These are phyloP conservation scores for Polymixis lichenea DNA, from an alignment of 2,888 invertebrate species.

Conservation along the genomic window DNA sequence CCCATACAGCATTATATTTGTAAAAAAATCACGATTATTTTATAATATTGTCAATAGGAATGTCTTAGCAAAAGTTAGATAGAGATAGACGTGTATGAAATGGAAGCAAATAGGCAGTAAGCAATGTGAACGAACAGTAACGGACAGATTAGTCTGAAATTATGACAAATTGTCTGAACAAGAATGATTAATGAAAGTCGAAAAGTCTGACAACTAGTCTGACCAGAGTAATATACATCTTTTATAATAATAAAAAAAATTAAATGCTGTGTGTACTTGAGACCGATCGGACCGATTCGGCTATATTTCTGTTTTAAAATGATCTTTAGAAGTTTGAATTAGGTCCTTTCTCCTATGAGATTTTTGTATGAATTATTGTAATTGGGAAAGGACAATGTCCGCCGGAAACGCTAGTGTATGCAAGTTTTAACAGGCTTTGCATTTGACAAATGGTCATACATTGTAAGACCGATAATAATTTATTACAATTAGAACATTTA, in stretches of 20 bases:
- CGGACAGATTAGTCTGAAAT: neutral
- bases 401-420: neutral
- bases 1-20: neutral
- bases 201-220: slow-evolving; percentile 6
- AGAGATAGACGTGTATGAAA: slow-evolving; percentile 6
- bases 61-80: slow-evolving; percentile 37
- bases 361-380: neutral
- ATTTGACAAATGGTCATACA: neutral
- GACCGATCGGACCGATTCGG: neutral
- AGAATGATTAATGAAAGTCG: neutral
- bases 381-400: neutral
- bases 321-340: neutral
- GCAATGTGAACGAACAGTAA: neutral
- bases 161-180: neutral
- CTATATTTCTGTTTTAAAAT: too few species aligned
- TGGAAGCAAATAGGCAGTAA: slow-evolving; percentile 16
- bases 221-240: neutral
- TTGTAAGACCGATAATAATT: neutral
- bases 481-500: neutral
- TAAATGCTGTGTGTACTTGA: neutral
- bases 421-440: neutral
- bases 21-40: slow-evolving; percentile 31
- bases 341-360: neutral
- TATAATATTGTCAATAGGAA: slow-evolving; percentile 45
- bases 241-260: neutral